Evolutionary conservation across 1,140 invertebrate species (phyloP), one percentile per base, ranked within the genome.

Genomic region (Tetramorium simillimum): DNA sequence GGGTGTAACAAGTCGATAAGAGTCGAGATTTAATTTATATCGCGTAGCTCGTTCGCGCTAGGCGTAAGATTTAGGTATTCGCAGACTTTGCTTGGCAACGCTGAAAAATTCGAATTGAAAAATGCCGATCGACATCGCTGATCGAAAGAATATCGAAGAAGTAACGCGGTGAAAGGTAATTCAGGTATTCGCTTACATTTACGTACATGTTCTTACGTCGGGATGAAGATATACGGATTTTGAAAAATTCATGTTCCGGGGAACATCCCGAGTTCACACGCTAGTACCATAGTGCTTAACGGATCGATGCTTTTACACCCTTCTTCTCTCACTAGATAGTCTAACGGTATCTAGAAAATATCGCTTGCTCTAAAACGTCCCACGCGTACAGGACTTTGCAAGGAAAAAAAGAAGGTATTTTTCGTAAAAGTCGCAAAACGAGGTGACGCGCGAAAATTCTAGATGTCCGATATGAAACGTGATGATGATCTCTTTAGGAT

Each of bases 261-360:
- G 89, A 92, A 92, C 92, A 91, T 93, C 89, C 91, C 78, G 86
- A 72, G 21, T 49, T 80, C 86, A 89, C 91, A 88, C 85, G 89
- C 86, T 43, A 76, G 21, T 78, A 86, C 87, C 85, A 81, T 93
- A 92, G 91, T 89, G 90, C 93, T 92, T 93, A 93, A 90, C 90
- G 84, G 91, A 93, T 93, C 92, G 89, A 93, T 93, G 92, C 92
- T 93, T 93, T 88, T 85, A 92, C 87, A 91, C 40, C 37, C n/a
- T n/a, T 9, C 37, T 16, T 62, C 18, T 77, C 24, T 70, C 60
- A 85, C 82, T 89, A 88, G 81, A 77, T 88, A 88, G 72, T 88
- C 33, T 33, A 62, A 65, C 62, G 77, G 82, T 72, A 87, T 72
- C 56, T 63, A 70, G 76, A 89, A 56, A 86, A 90, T 72, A 40